Base-by-base conservation (phyloP, 2,797 vertebrate genomes). In the Eupleurogrammus muticus region DNA sequence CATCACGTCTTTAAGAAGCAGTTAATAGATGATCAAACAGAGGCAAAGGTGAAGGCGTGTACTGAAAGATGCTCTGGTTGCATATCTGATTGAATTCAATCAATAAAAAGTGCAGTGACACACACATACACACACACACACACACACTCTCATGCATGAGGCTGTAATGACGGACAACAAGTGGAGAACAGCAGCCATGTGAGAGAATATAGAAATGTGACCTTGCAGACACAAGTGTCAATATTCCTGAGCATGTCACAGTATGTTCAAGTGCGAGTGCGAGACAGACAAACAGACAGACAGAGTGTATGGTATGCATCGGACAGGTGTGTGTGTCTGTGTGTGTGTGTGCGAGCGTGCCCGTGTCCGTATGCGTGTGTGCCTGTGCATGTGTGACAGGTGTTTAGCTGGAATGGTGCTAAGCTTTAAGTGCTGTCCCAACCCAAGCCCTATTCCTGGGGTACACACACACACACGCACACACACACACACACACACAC, bases 241-340 rank as follows among this genome's bases (percentile, higher is more conserved):
- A 97, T 95, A 62, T 98, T 95, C 96, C 91, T 96, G 95, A 83
- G 95, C 94, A 0, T 95, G 96, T 93, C 96, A 97, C 0, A 96
- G 93, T 87, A 96, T 96, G 76, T 93, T 97, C 96, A 2, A 96
- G 89, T 75, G 80, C 86, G 76, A 88, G 14, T 61, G 66, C 89
- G 86, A 87, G 81, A 84, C 81, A 83, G 69, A 75, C 60, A 69
- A 32, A 58, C 66, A 46, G 57, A 65, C 32, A 76, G 76, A 75
- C 50, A 55, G 65, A 68, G 75, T 66, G 75, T 46, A 21, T 74
- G 80, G 71, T 21, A 85, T 77, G 82, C 49, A 71, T 66, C 53
- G 65, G 72, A 81, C 73, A 75, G 77, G 61, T 77, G 64, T 62
- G 63, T 56, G 46, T 73, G 44, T n/a, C n/a, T n/a, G 66, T 28